Percentiles rank a stretch among this genome's conserved stretches.
Conservation (phyloP, 2,797 vertebrate genomes). For the Thalassophryne amazonica region DNA sequence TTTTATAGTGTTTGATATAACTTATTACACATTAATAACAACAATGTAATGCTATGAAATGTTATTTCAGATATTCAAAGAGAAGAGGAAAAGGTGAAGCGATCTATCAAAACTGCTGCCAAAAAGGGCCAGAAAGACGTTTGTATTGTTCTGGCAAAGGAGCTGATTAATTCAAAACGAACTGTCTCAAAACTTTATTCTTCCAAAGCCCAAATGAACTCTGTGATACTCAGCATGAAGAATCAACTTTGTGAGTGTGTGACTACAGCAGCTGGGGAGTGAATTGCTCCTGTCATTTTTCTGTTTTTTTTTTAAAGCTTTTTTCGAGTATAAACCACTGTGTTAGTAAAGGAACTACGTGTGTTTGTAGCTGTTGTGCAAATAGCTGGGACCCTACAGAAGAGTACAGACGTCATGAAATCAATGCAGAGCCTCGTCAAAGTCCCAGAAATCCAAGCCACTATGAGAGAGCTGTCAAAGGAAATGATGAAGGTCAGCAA, state of each 20-base stretch:
- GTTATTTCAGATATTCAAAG: slow-evolving; percentile 89
- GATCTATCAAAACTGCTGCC: slow-evolving; percentile 94
- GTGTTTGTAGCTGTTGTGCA: slow-evolving; percentile 82
- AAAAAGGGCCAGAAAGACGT: slow-evolving; percentile 95
- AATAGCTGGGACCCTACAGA: slow-evolving; percentile 91
- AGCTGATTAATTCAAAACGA: slow-evolving; percentile 90
- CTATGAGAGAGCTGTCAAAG: slow-evolving; percentile 96
- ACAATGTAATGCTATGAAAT: background rate
- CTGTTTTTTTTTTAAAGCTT: too few relatives aligned
- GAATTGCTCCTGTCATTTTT: background rate
- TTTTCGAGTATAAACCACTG: too few relatives aligned
- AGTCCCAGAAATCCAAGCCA: slow-evolving; percentile 96
- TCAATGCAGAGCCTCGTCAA: slow-evolving; percentile 96
- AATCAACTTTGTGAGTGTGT: slow-evolving; percentile 91
- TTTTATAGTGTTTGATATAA: background rate
- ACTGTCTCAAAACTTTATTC: slow-evolving; percentile 91
- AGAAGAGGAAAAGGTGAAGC: slow-evolving; percentile 96
- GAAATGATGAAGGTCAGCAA: slow-evolving; percentile 96
- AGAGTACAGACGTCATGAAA: slow-evolving; percentile 98
- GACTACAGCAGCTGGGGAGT: background rate
- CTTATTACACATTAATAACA: background rate
- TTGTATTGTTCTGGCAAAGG: slow-evolving; percentile 92
- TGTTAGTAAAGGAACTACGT: slow-evolving; percentile 6
- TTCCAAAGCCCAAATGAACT: slow-evolving; percentile 99
- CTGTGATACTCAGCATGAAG: slow-evolving; percentile 94